A percentile compares a stretch with the other conserved stretches of the same genome.
phyloP scores from a whole-genome alignment of 2,113 vertebrate genomes.

The Hipposideros armiger region DNA sequence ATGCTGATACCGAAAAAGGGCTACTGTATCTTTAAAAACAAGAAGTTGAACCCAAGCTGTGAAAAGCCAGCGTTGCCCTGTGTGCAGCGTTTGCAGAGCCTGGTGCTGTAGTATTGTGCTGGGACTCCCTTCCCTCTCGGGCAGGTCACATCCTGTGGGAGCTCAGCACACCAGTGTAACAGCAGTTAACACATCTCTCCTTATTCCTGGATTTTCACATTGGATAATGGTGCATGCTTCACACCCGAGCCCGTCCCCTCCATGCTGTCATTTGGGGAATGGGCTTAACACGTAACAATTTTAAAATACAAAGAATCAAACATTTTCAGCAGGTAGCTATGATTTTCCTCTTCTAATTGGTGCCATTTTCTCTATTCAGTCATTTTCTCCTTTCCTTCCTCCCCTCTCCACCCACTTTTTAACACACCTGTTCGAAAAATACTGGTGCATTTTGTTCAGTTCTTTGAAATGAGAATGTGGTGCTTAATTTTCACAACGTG shows the following conservation, averaged over 20 bases:
- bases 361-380: slow-evolving; percentile 78
- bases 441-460: slow-evolving; percentile 78
- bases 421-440: slow-evolving; percentile 53
- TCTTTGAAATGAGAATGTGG: slow-evolving; percentile 76
- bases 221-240: slow-evolving; percentile 79
- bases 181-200: slow-evolving; percentile 68
- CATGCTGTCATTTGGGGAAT: rapidly evolving
- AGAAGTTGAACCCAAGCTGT: slow-evolving; percentile 87
- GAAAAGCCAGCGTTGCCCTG: slow-evolving; percentile 84
- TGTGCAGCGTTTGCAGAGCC: slow-evolving; percentile 81
- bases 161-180: slow-evolving; percentile 80
- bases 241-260: not conserved
- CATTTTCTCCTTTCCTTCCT: slow-evolving; percentile 48
- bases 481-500: slow-evolving; percentile 72
- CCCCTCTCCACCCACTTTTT: not conserved
- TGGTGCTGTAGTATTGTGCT: slow-evolving; percentile 86
- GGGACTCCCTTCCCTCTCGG: slow-evolving; percentile 71
- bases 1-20: slow-evolving; percentile 78
- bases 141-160: slow-evolving; percentile 63
- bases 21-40: slow-evolving; percentile 85
- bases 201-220: slow-evolving; percentile 67
- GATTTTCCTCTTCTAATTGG: slow-evolving; percentile 71
- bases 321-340: slow-evolving; percentile 82
- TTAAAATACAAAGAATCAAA: slow-evolving; percentile 72
- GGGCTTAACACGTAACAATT: slow-evolving; percentile 41